Evolutionary conservation across 1,140 invertebrate species (phyloP), one percentile per base, ranked within the genome.

Genomic region (Brachionus angularis): DNA sequence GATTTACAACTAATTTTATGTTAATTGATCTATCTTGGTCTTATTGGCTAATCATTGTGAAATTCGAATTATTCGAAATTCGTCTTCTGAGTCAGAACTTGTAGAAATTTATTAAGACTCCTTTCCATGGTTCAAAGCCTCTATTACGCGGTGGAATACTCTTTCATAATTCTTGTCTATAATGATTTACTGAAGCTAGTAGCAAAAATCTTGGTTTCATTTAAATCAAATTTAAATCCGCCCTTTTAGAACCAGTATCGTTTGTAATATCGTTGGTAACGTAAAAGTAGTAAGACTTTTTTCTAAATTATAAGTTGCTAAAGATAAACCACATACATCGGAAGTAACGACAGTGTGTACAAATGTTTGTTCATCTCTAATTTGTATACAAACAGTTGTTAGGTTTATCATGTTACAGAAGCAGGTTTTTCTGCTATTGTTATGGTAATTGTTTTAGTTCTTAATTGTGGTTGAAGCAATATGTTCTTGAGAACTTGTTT

Each of bases 101-200:
- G n/a, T n/a, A n/a, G n/a, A n/a, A n/a, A n/a, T n/a, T n/a, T n/a
- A n/a, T n/a, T n/a, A n/a, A n/a, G n/a, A n/a, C n/a, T n/a, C n/a
- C n/a, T n/a, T 80, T 75, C 69, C 80, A 76, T 2, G 80, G 78
- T 72, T 81, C 74, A 70, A 84, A 46, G 86, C 77, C 29, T 88
- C 84, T 16, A 91, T 77, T 74, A 91, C 89, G 76, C 92, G 90
- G 1, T 88, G 86, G 50, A 93, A 89, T 0, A 95, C 91, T 82
- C 95, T 92, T 76, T 91, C 87, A 2, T 91, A 84, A 84, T 95
- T 92, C 75, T 93, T 91, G 71, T 91, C 90, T 0, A 92, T n/a
- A n/a, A n/a, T n/a, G n/a, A n/a, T n/a, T n/a, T n/a, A n/a, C n/a
- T n/a, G n/a, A n/a, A n/a, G n/a, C n/a, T n/a, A n/a, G n/a, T n/a